Conservation (phyloP, 92 coral and sea anemone genomes). For the Phenganax subtilis region DNA sequence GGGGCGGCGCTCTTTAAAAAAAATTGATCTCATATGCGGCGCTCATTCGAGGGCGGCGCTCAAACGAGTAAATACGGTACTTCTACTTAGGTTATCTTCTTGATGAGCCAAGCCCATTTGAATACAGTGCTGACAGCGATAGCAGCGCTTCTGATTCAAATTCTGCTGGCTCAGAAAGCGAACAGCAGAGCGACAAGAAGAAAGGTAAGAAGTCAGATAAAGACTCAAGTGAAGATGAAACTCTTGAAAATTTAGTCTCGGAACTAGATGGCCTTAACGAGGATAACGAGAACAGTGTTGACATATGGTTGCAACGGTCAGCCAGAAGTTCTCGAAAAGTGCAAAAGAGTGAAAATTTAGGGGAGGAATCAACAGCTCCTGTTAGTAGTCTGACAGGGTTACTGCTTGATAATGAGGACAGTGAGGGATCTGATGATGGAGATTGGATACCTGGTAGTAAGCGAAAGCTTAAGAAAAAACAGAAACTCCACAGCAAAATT, state of each 20-base stretch:
- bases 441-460: slow-evolving; percentile 86
- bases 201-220: slow-evolving; percentile 42
- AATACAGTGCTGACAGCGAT: slow-evolving; percentile 65
- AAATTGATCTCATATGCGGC: too few relatives aligned
- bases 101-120: slow-evolving; percentile 84
- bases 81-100: slow-evolving; percentile 64
- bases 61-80: too few relatives aligned
- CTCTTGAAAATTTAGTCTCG: neutral
- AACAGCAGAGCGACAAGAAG: slow-evolving; percentile 53
- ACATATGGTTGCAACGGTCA: slow-evolving; percentile 31
- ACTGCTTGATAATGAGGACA: neutral
- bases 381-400: slow-evolving; percentile 4
- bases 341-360: slow-evolving; percentile 4
- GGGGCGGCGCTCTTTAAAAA: too few relatives aligned
- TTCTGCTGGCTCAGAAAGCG: slow-evolving; percentile 61
- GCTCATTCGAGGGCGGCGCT: too few relatives aligned
- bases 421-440: slow-evolving; percentile 47
- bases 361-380: neutral
- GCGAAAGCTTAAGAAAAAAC: slow-evolving; percentile 60
- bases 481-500: slow-evolving; percentile 43
- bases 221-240: slow-evolving; percentile 46
- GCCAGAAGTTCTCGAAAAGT: neutral
- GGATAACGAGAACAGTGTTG: slow-evolving; percentile 15
- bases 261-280: slow-evolving; percentile 35
- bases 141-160: slow-evolving; percentile 22